phyloP scores from a whole-genome alignment of 2,888 invertebrate species.

The Limnephilus auricula region DNA sequence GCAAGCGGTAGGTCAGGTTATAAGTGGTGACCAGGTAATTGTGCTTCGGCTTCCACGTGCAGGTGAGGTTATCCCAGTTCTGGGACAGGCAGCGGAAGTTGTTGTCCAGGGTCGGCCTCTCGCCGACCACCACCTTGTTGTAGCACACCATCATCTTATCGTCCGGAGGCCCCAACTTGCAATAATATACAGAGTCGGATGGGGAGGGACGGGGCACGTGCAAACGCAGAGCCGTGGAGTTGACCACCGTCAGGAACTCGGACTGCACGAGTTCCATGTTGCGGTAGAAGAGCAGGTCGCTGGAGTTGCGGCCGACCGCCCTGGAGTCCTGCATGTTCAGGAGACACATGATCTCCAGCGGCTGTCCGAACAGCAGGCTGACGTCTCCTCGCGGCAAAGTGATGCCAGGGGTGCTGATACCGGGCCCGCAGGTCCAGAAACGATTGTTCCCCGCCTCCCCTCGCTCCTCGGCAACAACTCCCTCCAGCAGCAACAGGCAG shows the following conservation, averaged over 20 bases:
- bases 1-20: conserved; percentile 73
- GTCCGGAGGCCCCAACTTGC: conserved; percentile 73
- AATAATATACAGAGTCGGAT: conserved; percentile 77
- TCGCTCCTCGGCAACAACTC: neutral
- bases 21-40: conserved; percentile 80
- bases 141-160: conserved; percentile 68
- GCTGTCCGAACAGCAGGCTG: conserved; percentile 78
- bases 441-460: neutral
- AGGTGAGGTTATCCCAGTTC: conserved; percentile 86
- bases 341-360: conserved; percentile 82
- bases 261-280: conserved; percentile 71
- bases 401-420: conserved; percentile 67
- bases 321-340: conserved; percentile 75
- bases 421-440: conserved; percentile 14
- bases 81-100: conserved; percentile 86
- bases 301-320: conserved; percentile 76
- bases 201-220: conserved; percentile 77
- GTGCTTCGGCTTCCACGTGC: conserved; percentile 82
- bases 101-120: conserved; percentile 80
- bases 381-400: conserved; percentile 79
- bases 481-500: neutral
- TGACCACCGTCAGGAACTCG: conserved; percentile 77
- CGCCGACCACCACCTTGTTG: conserved; percentile 73
- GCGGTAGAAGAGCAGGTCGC: conserved; percentile 73
- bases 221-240: conserved; percentile 81